phyloP scores from a whole-genome alignment of 2,888 invertebrate genomes.

The Andrena bicolor region DNA sequence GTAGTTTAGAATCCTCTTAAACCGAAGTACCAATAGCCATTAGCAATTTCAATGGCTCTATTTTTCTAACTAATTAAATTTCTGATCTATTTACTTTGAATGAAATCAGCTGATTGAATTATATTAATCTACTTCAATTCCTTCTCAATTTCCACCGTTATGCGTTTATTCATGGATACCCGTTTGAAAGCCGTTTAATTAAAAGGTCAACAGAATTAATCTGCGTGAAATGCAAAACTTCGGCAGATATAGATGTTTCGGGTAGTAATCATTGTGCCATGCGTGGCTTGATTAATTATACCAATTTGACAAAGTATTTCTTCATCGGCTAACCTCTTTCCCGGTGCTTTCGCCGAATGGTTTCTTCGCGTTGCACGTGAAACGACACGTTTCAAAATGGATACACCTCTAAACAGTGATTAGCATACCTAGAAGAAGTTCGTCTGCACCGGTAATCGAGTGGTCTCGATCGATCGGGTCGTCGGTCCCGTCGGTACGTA shows the following conservation, averaged over 20 bases:
- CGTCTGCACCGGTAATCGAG: slow-evolving; percentile 65
- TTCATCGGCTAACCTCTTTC: neutral
- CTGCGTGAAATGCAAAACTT: no score
- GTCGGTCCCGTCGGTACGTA: slow-evolving; percentile 57
- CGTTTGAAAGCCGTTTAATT: no score
- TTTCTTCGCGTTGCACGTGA: neutral
- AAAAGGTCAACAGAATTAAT: no score
- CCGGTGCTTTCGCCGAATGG: neutral
- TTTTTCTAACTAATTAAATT: neutral
- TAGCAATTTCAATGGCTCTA: neutral
- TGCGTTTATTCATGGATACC: no score
- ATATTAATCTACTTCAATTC: neutral
- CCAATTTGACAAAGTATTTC: no score
- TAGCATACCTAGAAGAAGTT: slow-evolving; percentile 60
- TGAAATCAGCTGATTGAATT: neutral
- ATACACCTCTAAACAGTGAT: slow-evolving; percentile 48
- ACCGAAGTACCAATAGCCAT: neutral
- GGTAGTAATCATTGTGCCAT: no score
- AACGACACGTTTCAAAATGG: neutral
- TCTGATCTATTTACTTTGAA: neutral
- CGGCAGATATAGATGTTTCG: no score
- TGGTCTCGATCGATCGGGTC: slow-evolving; percentile 70
- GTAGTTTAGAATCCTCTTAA: neutral
- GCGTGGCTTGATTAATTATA: no score
- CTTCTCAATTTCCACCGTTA: neutral